These are phyloP conservation scores for Macrosteles quadrilineatus DNA, from an alignment of 1,140 invertebrate species.

Conservation along the genomic window DNA sequence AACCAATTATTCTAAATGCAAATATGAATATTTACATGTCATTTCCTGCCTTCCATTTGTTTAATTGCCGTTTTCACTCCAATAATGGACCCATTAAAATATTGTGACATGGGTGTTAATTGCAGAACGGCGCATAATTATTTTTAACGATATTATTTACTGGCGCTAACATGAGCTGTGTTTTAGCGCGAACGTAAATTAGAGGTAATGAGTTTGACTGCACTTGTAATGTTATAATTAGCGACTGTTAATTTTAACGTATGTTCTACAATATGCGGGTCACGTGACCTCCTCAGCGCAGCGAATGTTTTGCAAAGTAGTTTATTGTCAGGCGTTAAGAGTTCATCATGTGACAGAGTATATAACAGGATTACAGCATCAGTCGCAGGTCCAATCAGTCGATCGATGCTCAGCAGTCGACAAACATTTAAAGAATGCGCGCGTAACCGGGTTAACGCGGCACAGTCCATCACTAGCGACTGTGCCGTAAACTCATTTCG, in stretches of 20 bases:
- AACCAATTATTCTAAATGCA: no score
- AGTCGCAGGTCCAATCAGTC: neutral
- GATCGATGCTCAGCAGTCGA: neutral
- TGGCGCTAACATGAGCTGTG: neutral
- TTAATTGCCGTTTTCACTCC: neutral
- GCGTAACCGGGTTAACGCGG: constrained; percentile 2
- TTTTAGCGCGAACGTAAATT: neutral
- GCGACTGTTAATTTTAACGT: no score
- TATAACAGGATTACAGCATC: neutral
- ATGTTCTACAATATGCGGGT: no score
- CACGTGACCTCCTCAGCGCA: no score
- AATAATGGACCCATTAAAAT: constrained; percentile 12
- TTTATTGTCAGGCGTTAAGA: neutral
- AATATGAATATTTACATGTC: no score
- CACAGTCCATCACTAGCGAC: neutral
- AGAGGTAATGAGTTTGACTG: neutral
- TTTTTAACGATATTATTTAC: constrained; percentile 3
- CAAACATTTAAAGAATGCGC: constrained; percentile 17
- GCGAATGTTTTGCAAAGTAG: no score
- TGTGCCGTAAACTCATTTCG: constrained; percentile 16
- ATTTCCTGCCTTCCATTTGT: constrained; percentile 5
- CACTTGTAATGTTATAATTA: no score
- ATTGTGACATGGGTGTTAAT: constrained; percentile 1
- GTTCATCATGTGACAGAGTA: neutral
- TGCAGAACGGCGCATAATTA: neutral